A percentile compares a stretch with the other conserved stretches of the same genome.
phyloP scores from a whole-genome alignment of 2,113 vertebrate species.

The Trinectes maculatus region DNA sequence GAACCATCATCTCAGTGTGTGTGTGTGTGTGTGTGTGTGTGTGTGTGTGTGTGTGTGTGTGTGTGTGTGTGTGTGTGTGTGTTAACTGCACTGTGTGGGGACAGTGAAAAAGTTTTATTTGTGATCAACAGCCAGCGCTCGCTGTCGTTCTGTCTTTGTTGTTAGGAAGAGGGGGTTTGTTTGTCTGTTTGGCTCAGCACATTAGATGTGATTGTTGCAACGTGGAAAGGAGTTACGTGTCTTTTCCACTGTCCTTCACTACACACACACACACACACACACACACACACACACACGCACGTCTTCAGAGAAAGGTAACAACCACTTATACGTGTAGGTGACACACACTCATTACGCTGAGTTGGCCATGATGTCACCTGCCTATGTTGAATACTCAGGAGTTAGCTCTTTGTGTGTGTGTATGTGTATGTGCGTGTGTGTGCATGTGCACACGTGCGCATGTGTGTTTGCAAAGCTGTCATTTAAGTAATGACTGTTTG shows the following conservation, averaged over 20 bases:
- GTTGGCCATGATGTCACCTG: slow-evolving; percentile 26
- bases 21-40: no score
- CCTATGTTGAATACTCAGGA: slow-evolving; percentile 38
- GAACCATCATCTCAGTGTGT: no score
- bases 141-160: slow-evolving; percentile 26
- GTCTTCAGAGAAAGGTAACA: not conserved
- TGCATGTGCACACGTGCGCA: no score
- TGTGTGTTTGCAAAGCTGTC: no score
- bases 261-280: slow-evolving; percentile 16
- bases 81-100: no score
- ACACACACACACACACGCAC: not conserved
- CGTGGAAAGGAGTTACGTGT: slow-evolving; percentile 46
- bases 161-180: no score
- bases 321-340: slow-evolving; percentile 22
- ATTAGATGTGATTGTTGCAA: slow-evolving; percentile 40
- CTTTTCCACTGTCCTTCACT: slow-evolving; percentile 29
- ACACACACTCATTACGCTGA: slow-evolving; percentile 38
- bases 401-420: slow-evolving; percentile 29
- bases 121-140: not conserved
- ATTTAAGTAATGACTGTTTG: not conserved
- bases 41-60: no score
- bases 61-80: not conserved
- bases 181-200: slow-evolving; percentile 38
- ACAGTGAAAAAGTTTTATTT: no score
- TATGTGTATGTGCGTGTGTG: no score